Conservation (phyloP, 2,113 vertebrate species). For the Thamnophis sirtalis region DNA sequence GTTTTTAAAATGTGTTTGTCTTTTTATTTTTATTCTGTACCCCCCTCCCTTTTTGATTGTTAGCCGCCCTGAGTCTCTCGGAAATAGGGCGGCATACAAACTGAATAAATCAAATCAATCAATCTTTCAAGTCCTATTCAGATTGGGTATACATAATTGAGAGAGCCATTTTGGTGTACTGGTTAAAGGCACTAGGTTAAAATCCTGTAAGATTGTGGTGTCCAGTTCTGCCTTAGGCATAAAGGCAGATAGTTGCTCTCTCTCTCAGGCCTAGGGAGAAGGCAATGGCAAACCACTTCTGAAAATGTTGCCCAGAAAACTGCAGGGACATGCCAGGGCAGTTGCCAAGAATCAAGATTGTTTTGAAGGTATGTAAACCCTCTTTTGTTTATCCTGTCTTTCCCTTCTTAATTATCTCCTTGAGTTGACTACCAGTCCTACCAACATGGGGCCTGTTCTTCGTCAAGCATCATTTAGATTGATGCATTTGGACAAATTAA, state of each 20-base stretch:
- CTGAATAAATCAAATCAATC: too few species aligned
- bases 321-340: neutral
- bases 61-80: too few species aligned
- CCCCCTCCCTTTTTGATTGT: too few species aligned
- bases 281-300: neutral
- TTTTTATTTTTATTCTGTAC: too few species aligned
- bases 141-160: neutral
- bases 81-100: too few species aligned
- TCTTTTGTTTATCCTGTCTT: neutral
- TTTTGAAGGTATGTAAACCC: neutral
- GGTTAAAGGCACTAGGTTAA: neutral
- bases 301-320: neutral
- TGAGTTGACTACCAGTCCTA: neutral
- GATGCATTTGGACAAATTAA: neutral
- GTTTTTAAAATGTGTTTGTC: too few species aligned
- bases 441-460: neutral
- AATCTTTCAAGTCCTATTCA: too few species aligned
- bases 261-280: neutral
- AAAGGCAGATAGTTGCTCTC: neutral
- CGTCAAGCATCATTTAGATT: neutral
- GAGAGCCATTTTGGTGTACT: neutral
- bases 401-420: neutral
- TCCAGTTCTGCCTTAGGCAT: neutral
- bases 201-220: neutral
- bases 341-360: neutral